Percentiles rank a stretch among this genome's conserved stretches.
phyloP scores from a whole-genome alignment of 2,113 vertebrate genomes.

The Rhadina sibilatrix region DNA sequence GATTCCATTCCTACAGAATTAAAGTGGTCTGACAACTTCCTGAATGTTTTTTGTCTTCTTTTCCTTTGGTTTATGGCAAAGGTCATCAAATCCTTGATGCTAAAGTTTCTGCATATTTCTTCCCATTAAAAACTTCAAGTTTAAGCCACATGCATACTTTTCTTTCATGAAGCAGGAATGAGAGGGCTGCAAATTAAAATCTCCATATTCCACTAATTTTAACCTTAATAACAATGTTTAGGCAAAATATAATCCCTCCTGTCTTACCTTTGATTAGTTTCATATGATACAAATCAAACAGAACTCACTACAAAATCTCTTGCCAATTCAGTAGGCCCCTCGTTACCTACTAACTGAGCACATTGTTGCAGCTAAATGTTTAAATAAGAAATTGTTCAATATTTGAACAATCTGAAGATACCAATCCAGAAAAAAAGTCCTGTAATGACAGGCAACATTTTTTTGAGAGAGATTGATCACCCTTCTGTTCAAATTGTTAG shows the following conservation, averaged over 20 bases:
- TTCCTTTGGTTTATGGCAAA: background rate
- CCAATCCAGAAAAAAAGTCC: background rate
- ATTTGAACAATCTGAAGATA: background rate
- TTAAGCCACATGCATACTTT: background rate
- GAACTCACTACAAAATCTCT: background rate
- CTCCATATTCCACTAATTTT: background rate
- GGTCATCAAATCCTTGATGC: background rate
- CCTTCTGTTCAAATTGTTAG: background rate
- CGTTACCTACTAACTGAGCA: background rate
- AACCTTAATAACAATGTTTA: background rate
- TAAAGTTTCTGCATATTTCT: background rate
- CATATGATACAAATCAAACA: constrained; percentile 20
- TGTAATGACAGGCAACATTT: background rate
- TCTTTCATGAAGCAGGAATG: background rate
- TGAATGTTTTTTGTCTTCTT: background rate
- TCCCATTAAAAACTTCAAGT: background rate
- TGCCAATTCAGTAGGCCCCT: background rate
- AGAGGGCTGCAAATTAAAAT: background rate
- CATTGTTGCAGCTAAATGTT: background rate
- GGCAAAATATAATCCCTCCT: background rate
- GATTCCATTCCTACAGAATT: background rate
- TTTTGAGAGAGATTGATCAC: background rate
- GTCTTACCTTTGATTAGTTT: background rate
- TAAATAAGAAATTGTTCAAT: background rate
- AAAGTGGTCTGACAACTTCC: background rate